Conservation (phyloP, 2,888 invertebrate genomes). For the Eupithecia abbreviata region DNA sequence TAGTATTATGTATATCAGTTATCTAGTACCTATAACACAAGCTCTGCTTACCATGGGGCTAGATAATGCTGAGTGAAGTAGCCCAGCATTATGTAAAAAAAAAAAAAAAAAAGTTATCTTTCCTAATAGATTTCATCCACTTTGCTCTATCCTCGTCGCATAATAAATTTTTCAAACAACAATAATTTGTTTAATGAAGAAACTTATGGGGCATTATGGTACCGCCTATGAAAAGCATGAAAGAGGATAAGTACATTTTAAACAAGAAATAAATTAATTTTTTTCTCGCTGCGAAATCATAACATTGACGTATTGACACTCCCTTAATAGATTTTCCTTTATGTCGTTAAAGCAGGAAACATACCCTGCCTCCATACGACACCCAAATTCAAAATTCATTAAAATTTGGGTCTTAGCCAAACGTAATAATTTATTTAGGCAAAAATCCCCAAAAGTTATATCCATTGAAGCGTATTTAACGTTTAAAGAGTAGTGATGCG, state of each 20-base stretch:
- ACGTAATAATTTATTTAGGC: conserved; percentile 81
- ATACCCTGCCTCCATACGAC: conserved; percentile 58
- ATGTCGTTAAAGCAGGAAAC: conserved; percentile 68
- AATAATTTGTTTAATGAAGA: neutral
- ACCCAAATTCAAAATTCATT: conserved; percentile 78
- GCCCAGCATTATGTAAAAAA: too few relatives aligned
- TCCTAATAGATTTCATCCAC: too few relatives aligned
- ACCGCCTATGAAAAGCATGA: neutral
- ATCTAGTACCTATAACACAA: too few relatives aligned
- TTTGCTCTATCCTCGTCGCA: too few relatives aligned
- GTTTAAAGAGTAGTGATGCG: conserved; percentile 60
- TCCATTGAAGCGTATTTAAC: conserved; percentile 78
- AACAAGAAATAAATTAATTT: conserved; percentile 4
- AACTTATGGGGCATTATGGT: neutral
- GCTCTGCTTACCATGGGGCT: too few relatives aligned
- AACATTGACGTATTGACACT: conserved; percentile 49
- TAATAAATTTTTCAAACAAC: neutral
- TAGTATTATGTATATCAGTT: too few relatives aligned
- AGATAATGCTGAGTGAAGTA: too few relatives aligned
- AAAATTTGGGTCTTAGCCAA: conserved; percentile 77
- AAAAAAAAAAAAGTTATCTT: too few relatives aligned
- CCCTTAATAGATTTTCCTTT: conserved; percentile 70
- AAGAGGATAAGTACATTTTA: neutral
- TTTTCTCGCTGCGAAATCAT: conserved; percentile 13
- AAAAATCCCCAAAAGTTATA: conserved; percentile 82